Evolutionary conservation across 1,140 invertebrate species (phyloP).

Genomic region (Tribolium madens): DNA sequence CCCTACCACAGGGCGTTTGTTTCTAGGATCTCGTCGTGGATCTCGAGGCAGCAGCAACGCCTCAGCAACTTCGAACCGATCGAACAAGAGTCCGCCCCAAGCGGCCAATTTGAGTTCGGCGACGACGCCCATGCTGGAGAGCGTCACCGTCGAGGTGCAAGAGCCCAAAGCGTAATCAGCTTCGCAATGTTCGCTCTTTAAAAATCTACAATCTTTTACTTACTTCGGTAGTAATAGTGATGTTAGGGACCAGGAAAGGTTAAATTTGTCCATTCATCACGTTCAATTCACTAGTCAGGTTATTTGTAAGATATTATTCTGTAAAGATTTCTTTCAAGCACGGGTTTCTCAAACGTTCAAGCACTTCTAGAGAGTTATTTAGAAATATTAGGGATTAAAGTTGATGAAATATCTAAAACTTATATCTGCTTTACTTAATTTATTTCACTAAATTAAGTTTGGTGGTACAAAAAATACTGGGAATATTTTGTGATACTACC

Average conservation of each 20-base stretch:
- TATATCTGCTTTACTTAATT: slow-evolving; percentile 57
- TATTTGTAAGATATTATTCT: slow-evolving; percentile 50
- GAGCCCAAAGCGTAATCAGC: slow-evolving; percentile 53
- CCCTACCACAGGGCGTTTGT: slow-evolving; percentile 66
- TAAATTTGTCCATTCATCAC: slow-evolving; percentile 63
- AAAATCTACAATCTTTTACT: slow-evolving; percentile 51
- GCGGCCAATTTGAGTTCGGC: slow-evolving; percentile 60
- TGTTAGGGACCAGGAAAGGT: slow-evolving; percentile 63
- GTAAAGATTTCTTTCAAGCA: slow-evolving; percentile 46
- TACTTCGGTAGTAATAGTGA: slow-evolving; percentile 61
- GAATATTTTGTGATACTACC: slow-evolving; percentile 66
- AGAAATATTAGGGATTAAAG: slow-evolving; percentile 27
- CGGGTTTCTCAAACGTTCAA: slow-evolving; percentile 38
- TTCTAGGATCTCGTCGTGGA: slow-evolving; percentile 75
- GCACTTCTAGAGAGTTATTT: slow-evolving; percentile 40
- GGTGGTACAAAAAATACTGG: slow-evolving; percentile 66
- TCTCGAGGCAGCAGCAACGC: slow-evolving; percentile 77
- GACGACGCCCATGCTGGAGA: slow-evolving; percentile 69
- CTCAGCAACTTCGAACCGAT: slow-evolving; percentile 70
- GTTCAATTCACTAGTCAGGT: slow-evolving; percentile 43
- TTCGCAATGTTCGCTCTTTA: slow-evolving; percentile 27
- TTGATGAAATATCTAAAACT: slow-evolving; percentile 43
- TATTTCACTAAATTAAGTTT: slow-evolving; percentile 59
- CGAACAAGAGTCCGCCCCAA: slow-evolving; percentile 68
- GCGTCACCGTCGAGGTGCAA: slow-evolving; percentile 72